Percentiles rank a stretch among this genome's conserved stretches.
These are phyloP conservation scores for Phylloscopus trochiloides DNA, from an alignment of 2,113 vertebrate genomes.

Conservation along the genomic window DNA sequence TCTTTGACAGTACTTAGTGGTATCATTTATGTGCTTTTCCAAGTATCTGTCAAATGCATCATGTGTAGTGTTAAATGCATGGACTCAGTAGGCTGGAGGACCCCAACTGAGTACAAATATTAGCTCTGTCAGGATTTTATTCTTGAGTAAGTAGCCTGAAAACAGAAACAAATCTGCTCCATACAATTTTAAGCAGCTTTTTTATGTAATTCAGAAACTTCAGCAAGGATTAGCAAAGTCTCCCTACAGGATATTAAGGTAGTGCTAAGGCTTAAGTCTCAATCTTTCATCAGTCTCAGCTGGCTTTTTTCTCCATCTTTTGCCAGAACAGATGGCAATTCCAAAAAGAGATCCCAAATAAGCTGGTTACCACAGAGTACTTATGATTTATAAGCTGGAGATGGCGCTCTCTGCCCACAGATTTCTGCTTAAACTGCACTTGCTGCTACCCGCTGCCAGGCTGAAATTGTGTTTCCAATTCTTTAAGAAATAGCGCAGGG, in stretches of 20 bases:
- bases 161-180: background rate
- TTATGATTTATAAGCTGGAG: background rate
- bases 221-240: background rate
- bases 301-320: background rate
- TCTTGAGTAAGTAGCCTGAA: background rate
- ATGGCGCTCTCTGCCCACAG: constrained; percentile 24
- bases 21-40: background rate
- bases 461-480: background rate
- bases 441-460: background rate
- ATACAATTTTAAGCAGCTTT: background rate
- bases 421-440: background rate
- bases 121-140: background rate
- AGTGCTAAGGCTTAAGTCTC: background rate
- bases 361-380: fast-evolving
- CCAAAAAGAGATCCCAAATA: background rate
- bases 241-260: background rate
- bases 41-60: background rate
- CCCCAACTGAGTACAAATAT: background rate
- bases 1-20: background rate
- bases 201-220: background rate
- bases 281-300: background rate
- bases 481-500: background rate
- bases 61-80: background rate
- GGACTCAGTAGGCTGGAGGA: background rate
- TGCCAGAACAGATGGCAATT: background rate